Percentiles rank a stretch among this genome's conserved stretches.
Conservation (phyloP, 2,888 invertebrate species). For the Lysandra bellargus region DNA sequence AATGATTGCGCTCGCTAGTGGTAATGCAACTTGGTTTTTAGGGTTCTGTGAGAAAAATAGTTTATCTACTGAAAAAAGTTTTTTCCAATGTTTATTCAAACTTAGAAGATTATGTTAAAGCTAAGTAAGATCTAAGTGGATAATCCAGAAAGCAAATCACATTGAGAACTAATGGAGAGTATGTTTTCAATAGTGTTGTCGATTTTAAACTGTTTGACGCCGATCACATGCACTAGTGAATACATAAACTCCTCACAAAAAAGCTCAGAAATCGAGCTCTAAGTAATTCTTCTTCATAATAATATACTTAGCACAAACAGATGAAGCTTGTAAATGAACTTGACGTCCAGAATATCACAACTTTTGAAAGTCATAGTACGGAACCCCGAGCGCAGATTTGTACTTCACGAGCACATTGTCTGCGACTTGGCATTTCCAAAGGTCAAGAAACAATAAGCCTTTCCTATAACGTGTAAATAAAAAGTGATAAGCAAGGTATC, state of each 20-base stretch:
- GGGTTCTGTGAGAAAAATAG: neutral
- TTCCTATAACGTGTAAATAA: constrained; percentile 28
- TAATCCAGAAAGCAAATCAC: no score
- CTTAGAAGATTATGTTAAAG: neutral
- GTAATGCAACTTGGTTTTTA: neutral
- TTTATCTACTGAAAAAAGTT: neutral
- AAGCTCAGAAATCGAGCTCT: neutral
- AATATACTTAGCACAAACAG: no score
- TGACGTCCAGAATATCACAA: neutral
- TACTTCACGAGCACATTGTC: constrained; percentile 11
- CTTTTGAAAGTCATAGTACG: neutral
- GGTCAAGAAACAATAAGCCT: constrained; percentile 29
- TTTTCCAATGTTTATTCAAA: neutral
- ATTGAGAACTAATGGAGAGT: no score
- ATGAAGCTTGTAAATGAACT: neutral
- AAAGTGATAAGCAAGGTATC: constrained; percentile 21
- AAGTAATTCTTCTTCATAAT: no score
- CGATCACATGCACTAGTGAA: no score
- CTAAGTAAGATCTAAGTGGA: no score
- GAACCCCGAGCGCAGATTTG: neutral
- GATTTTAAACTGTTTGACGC: no score
- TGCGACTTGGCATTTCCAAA: constrained; percentile 24
- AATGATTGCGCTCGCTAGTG: neutral
- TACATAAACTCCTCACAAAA: neutral
- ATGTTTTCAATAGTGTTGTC: no score